Evolutionary conservation across 2,797 vertebrate genomes (phyloP).

Genomic region (Micromesistius poutassou): DNA sequence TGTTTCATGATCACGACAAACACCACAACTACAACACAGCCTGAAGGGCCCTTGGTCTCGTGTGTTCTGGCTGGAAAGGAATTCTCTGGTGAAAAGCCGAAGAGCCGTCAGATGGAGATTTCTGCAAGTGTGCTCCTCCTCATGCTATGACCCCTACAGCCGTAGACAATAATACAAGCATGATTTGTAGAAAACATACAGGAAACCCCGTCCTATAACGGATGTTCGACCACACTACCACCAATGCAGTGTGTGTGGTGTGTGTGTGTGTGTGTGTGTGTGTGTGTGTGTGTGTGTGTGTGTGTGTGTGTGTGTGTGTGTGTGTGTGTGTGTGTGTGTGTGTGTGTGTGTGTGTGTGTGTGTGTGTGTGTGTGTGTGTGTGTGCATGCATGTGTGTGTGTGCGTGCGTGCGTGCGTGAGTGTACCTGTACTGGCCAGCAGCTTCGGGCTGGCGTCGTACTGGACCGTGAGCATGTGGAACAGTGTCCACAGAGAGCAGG

Average conservation of each 20-base stretch:
- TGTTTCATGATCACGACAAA: not conserved
- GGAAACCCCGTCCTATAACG: too few relatives aligned
- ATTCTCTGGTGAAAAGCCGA: not conserved
- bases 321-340: conserved; percentile 12
- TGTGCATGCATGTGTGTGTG: not conserved
- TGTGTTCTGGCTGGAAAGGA: not conserved
- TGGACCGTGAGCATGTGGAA: conserved; percentile 87
- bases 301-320: not conserved
- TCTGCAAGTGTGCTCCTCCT: not conserved
- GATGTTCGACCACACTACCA: too few relatives aligned
- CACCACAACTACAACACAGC: not conserved
- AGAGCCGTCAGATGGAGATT: not conserved
- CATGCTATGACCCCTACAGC: not conserved
- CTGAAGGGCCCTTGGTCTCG: not conserved
- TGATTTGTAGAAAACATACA: not conserved
- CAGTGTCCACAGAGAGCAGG: conserved; percentile 90
- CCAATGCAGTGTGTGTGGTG: too few relatives aligned
- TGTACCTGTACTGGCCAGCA: conserved; percentile 81
- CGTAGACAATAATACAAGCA: not conserved
- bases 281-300: conserved; percentile 13
- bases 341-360: conserved; percentile 7
- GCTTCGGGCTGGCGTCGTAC: conserved; percentile 72
- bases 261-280: not conserved
- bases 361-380: conserved; percentile 9
- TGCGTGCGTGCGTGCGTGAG: not conserved